Percentiles rank a stretch among this genome's conserved stretches.
phyloP scores from a whole-genome alignment of 2,113 vertebrate genomes.

The Callorhinus ursinus region DNA sequence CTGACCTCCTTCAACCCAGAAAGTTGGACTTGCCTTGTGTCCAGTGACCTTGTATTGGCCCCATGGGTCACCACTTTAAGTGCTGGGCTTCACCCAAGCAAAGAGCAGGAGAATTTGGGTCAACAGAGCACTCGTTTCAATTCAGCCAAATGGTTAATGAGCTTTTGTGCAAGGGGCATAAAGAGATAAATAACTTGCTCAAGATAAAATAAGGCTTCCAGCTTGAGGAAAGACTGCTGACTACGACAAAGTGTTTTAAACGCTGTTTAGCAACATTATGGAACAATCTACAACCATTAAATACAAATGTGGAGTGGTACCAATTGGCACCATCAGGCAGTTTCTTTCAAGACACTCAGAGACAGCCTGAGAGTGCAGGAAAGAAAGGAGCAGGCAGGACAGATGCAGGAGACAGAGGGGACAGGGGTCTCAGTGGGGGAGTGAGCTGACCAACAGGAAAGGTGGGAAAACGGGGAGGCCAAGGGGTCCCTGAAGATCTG shows the following conservation, averaged over 20 bases:
- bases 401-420: not conserved
- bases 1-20: not conserved
- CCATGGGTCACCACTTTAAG: not conserved
- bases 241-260: not conserved
- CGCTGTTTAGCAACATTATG: not conserved
- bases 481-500: not conserved
- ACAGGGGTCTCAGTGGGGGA: not conserved
- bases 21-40: not conserved
- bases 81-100: not conserved
- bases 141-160: conserved; percentile 12
- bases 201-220: conserved; percentile 39
- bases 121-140: not conserved
- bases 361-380: not conserved
- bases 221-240: not conserved
- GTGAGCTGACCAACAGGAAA: not conserved
- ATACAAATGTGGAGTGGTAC: not conserved
- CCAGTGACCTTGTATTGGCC: not conserved
- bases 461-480: not conserved
- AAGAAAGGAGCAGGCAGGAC: not conserved
- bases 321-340: not conserved
- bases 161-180: not conserved
- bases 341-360: not conserved
- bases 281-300: not conserved
- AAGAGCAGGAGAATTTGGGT: not conserved
- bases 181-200: conserved; percentile 35